These are phyloP conservation scores for Scaptomyza tumidula DNA, from an alignment of 2,888 invertebrate species.

Conservation along the genomic window DNA sequence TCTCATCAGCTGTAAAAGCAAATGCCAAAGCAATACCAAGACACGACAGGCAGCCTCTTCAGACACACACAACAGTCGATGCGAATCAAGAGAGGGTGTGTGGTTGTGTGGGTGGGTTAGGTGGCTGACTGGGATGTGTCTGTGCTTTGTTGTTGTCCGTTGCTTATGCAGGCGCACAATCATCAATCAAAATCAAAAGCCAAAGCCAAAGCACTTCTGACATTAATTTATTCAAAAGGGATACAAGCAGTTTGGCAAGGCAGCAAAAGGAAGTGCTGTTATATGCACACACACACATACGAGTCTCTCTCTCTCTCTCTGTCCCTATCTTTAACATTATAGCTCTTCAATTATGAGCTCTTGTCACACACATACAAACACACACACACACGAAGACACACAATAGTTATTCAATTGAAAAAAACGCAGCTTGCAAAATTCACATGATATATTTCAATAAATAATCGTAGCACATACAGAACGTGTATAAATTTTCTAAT, in stretches of 20 bases:
- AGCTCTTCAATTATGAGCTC: conserved; percentile 51
- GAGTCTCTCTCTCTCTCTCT: neutral
- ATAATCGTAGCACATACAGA: conserved; percentile 35
- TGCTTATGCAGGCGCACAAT: conserved; percentile 69
- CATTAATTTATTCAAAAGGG: conserved; percentile 84
- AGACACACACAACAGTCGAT: conserved; percentile 24
- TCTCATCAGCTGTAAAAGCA: conserved; percentile 45
- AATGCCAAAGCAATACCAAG: conserved; percentile 47
- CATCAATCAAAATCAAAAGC: conserved; percentile 84
- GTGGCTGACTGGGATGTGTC: neutral
- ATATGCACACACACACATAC: neutral
- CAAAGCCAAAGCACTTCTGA: conserved; percentile 83
- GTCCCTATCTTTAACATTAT: conserved; percentile 9
- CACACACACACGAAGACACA: conserved; percentile 5
- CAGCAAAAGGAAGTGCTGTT: conserved; percentile 41
- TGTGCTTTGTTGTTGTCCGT: conserved; percentile 40
- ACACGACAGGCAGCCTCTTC: conserved; percentile 37
- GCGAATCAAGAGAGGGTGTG: conserved; percentile 19
- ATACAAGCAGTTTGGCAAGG: conserved; percentile 72
- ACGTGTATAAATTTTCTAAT: conserved; percentile 44
- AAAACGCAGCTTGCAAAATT: conserved; percentile 35
- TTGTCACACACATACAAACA: conserved; percentile 23
- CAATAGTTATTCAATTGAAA: conserved; percentile 57
- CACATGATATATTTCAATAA: conserved; percentile 32
- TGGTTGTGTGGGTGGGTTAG: conserved; percentile 12